A percentile compares a stretch with the other conserved stretches of the same genome.
Evolutionary conservation across 2,113 vertebrate species (phyloP).

Genomic region (Myiozetetes cayanensis): DNA sequence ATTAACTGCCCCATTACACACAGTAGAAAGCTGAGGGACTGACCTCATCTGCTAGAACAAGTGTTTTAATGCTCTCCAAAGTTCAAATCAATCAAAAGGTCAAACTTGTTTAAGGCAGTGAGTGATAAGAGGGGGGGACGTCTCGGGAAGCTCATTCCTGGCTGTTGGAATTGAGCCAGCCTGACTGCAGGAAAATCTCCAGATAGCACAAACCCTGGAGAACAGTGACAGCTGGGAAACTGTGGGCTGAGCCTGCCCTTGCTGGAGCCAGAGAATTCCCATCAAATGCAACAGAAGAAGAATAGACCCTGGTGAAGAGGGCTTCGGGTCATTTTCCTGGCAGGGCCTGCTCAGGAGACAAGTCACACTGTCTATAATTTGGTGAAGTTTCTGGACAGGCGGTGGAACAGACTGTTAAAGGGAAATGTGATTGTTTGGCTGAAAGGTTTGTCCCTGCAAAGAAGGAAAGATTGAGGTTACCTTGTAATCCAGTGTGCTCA

Average conservation of each 20-base stretch:
- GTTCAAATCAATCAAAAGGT: slow-evolving; percentile 29
- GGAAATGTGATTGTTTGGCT: not conserved
- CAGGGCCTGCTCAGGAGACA: not conserved
- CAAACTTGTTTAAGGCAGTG: slow-evolving; percentile 25
- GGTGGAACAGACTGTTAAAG: not conserved
- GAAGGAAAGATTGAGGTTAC: rapidly evolving
- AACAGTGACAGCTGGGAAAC: not conserved
- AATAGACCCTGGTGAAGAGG: not conserved
- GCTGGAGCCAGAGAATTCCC: not conserved
- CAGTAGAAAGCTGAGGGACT: not conserved
- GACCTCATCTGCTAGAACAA: not conserved
- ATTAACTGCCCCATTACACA: not conserved
- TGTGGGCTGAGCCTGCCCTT: not conserved
- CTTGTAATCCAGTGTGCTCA: not conserved
- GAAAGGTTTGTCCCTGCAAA: not conserved
- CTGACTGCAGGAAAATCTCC: not conserved
- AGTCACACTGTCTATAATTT: not conserved
- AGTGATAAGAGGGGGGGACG: slow-evolving; percentile 22
- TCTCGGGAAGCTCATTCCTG: not conserved
- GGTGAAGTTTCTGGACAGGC: not conserved
- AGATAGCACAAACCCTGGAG: not conserved
- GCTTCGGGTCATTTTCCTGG: not conserved
- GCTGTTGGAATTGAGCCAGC: not conserved
- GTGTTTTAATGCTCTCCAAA: slow-evolving; percentile 9
- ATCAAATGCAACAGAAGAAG: not conserved